Base-by-base conservation (phyloP, 2,888 invertebrate genomes). In the Vesta saturnalis region DNA sequence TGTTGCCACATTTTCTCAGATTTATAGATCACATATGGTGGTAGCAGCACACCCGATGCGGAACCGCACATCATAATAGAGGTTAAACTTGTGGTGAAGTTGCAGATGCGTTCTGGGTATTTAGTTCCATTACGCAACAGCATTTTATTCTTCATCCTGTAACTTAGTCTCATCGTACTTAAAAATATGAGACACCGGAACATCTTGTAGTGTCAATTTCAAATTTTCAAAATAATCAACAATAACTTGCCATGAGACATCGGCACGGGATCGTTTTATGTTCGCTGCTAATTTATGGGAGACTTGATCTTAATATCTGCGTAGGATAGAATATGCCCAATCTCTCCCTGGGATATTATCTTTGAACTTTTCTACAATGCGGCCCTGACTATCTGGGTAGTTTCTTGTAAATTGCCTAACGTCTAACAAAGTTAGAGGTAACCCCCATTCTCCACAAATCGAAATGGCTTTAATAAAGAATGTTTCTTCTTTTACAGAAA, bases 11-110 rank as follows among this genome's bases (percentile, higher is more conserved):
- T 21, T 35, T 78, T 67, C 64, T 78, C 74, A 3, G 78, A 67
- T 67, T 80, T 81, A 66, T 79, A 79, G 15, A 73, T 74, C 15
- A 80, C 74, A 69, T 79, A 80, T 12, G 76, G 78, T 21, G 80
- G 78, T 12, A 81, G 72, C 8, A 81, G 61, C 47, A 71, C 66
- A n/a, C 82, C 80, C 39, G 58, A 66, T 21, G 80, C 80, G 61
- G 72, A 74, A 16, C 75, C 78, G 52, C 77, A 72, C 62, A 81
- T 73, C 80, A 81, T 82, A n/a, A 82, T 64, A 12, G 77, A 66
- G 18, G 55, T 70, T 16, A 68, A 67, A 22, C 67, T 18, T 19
- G 4, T 54, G 5, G 54, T 30, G 6, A 14, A 30, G 22, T 57
- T 57, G 35, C 39, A 57, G 5, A 30, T 12, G 10, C 57, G 18